phyloP scores from a whole-genome alignment of 2,888 invertebrate species.

The Apamea anceps region DNA sequence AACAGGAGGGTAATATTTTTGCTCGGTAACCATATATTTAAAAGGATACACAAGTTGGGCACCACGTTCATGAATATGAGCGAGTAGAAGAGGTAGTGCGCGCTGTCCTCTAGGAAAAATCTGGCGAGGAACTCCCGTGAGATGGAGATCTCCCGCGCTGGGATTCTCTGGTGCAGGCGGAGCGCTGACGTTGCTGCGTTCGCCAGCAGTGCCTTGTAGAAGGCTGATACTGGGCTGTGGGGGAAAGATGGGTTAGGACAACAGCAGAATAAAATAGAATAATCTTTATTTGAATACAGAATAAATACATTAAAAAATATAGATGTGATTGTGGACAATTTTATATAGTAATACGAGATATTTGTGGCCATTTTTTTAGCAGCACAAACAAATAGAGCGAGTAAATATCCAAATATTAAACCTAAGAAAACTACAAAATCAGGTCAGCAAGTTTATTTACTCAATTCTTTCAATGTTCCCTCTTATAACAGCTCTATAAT shows the following conservation, averaged over 20 bases:
- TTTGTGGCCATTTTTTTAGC: neutral
- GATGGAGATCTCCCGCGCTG: slow-evolving; percentile 93
- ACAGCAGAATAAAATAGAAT: neutral
- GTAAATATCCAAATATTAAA: neutral
- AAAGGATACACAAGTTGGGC: slow-evolving; percentile 97
- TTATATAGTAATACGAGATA: neutral
- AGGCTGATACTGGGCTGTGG: slow-evolving; percentile 91
- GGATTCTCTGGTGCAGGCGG: slow-evolving; percentile 98
- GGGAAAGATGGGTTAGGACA: neutral
- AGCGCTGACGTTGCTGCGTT: slow-evolving; percentile 99
- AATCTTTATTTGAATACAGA: neutral
- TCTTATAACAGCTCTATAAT: neutral
- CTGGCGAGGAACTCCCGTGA: slow-evolving; percentile 95
- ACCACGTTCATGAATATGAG: slow-evolving; percentile 97
- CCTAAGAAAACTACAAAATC: neutral
- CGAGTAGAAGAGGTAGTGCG: slow-evolving; percentile 98
- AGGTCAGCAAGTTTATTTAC: neutral
- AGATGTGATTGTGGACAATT: neutral
- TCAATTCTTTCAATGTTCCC: neutral
- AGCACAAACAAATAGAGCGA: neutral
- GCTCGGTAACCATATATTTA: slow-evolving; percentile 23
- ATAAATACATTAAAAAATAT: neutral
- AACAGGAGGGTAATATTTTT: neutral
- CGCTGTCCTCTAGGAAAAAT: slow-evolving; percentile 97
- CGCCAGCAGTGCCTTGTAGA: slow-evolving; percentile 97